Evolutionary conservation across 23 tunicate species (phyloP).

Genomic region (Trididemnum nubilum): DNA sequence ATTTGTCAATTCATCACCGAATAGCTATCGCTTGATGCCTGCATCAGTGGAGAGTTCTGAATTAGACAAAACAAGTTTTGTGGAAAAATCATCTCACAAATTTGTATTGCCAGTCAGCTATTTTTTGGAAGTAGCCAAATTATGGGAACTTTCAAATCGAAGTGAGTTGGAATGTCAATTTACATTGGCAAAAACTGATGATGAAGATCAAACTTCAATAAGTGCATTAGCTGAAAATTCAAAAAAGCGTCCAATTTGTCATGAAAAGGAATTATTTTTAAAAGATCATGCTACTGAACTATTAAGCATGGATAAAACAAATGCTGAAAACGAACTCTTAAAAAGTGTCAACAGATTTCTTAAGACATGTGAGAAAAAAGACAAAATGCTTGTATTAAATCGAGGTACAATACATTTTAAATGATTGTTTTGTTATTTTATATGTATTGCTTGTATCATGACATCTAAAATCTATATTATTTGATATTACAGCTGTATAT

Average conservation of each 20-base stretch:
- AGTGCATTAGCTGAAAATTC: background rate
- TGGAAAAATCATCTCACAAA: constrained; percentile 91
- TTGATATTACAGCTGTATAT: too few species aligned
- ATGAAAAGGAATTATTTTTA: constrained; percentile 25
- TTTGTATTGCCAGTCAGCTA: constrained; percentile 62
- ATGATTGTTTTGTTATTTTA: too few species aligned
- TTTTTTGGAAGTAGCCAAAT: constrained; percentile 84
- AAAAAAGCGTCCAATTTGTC: constrained; percentile 53
- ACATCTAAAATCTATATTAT: too few species aligned
- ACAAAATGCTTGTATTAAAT: constrained; percentile 19
- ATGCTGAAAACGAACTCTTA: constrained; percentile 60
- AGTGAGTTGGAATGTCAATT: constrained; percentile 91
- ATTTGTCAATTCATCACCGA: constrained; percentile 92
- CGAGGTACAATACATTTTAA: too few species aligned
- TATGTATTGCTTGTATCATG: too few species aligned
- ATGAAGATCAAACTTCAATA: constrained; percentile 4
- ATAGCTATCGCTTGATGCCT: constrained; percentile 86
- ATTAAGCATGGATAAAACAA: background rate
- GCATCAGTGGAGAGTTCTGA: constrained; percentile 85
- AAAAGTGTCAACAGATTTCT: constrained; percentile 63
- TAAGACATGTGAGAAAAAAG: constrained; percentile 47
- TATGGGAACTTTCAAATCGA: constrained; percentile 80
- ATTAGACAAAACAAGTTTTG: constrained; percentile 85
- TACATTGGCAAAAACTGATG: constrained; percentile 65
- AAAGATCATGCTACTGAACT: background rate